Evolutionary conservation across 2,888 invertebrate species (phyloP).

Genomic region (Aquatica leii): DNA sequence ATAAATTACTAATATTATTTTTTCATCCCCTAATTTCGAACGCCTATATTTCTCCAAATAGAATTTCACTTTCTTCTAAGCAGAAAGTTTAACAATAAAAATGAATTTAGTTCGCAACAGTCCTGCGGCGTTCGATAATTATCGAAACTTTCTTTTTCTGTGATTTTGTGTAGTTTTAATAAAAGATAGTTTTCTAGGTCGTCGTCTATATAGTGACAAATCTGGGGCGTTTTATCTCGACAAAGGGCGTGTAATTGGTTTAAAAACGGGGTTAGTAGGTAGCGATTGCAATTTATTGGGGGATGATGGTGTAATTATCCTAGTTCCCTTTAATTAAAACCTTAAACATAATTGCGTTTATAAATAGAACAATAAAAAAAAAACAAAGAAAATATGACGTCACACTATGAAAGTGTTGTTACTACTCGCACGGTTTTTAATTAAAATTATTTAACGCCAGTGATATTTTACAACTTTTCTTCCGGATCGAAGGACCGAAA

Average conservation of each 20-base stretch:
- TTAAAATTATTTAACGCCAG: no score
- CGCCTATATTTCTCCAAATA: background rate
- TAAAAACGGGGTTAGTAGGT: slow-evolving; percentile 11
- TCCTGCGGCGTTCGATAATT: background rate
- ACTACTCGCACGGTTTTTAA: no score
- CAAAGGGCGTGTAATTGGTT: slow-evolving; percentile 7
- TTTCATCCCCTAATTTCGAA: no score
- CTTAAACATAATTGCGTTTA: no score
- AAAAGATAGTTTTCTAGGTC: slow-evolving; percentile 6
- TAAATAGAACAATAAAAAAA: no score
- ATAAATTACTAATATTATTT: no score
- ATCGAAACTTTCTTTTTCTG: background rate
- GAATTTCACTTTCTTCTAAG: slow-evolving; percentile 5
- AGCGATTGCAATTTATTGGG: background rate
- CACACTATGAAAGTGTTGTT: no score
- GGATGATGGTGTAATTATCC: background rate
- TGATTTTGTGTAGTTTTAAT: background rate
- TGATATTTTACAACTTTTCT: no score
- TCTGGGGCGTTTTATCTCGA: background rate
- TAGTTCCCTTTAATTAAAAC: no score
- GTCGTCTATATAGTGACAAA: background rate
- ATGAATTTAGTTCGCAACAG: background rate
- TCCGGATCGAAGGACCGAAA: no score
- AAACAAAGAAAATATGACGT: no score
- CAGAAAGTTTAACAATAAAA: background rate